Evolutionary conservation across 2,113 vertebrate species (phyloP).

Genomic region (Lepidothrix coronata): DNA sequence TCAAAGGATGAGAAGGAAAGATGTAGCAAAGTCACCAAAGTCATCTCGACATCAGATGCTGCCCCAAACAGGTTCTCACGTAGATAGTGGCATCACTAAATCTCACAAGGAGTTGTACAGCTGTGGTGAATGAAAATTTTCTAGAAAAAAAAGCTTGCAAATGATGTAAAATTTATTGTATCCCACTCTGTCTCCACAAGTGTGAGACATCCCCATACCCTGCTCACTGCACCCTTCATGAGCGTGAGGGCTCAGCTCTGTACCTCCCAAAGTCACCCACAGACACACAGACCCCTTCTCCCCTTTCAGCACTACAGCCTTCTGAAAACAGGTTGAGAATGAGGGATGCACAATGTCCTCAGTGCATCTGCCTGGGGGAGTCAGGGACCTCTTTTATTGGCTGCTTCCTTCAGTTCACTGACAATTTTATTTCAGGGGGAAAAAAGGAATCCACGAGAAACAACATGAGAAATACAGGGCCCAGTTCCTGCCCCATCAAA

Average conservation of each 20-base stretch:
- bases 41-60: neutral
- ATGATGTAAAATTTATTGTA: neutral
- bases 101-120: neutral
- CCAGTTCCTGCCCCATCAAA: neutral
- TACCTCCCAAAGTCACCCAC: neutral
- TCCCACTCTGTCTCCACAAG: neutral
- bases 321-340: neutral
- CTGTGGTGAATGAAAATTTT: neutral
- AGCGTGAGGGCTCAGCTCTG: neutral
- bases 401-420: neutral
- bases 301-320: neutral
- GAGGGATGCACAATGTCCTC: neutral
- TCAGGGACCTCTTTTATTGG: neutral
- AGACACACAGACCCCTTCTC: neutral
- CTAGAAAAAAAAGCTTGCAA: neutral
- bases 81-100: neutral
- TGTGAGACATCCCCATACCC: neutral
- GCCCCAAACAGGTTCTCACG: neutral
- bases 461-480: neutral
- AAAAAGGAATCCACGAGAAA: neutral
- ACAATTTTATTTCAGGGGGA: neutral
- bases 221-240: accelerated
- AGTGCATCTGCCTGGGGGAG: neutral
- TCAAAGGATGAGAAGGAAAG: neutral
- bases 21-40: neutral